Evolutionary conservation across 23 tunicate genomes (phyloP).

Genomic region (Trididemnum nubilum): DNA sequence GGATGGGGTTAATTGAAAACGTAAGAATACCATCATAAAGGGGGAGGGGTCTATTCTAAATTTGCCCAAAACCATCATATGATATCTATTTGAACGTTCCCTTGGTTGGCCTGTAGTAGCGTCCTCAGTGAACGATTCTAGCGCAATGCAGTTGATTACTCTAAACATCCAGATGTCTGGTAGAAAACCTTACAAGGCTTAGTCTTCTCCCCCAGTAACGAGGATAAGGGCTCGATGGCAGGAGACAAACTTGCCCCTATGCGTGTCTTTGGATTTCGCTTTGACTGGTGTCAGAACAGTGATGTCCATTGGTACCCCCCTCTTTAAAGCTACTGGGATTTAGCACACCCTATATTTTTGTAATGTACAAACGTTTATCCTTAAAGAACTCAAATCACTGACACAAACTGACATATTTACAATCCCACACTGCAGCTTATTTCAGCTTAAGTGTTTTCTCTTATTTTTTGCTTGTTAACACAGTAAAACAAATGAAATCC

Average conservation of each 20-base stretch:
- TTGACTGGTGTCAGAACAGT: background rate
- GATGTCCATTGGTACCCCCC: background rate
- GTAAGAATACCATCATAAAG: background rate
- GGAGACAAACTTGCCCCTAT: background rate
- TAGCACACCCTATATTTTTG: background rate
- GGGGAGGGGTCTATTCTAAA: conserved; percentile 2
- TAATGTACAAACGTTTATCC: background rate
- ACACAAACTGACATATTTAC: background rate
- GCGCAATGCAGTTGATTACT: conserved; percentile 1
- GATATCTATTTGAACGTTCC: background rate
- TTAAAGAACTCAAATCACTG: background rate
- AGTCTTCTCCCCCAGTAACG: background rate
- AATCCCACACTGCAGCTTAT: background rate
- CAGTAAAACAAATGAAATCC: background rate
- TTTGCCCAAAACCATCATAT: background rate
- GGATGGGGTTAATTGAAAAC: background rate
- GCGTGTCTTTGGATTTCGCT: conserved; percentile 2
- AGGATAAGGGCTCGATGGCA: background rate
- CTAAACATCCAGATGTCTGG: conserved; percentile 1
- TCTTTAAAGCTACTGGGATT: background rate
- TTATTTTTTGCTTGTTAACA: background rate
- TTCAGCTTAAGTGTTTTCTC: background rate
- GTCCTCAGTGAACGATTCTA: background rate
- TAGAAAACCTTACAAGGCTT: background rate
- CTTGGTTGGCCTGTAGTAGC: conserved; percentile 3